Percentiles rank a stretch among this genome's conserved stretches.
Conservation (phyloP, 2,888 invertebrate genomes). For the Masnerella sp. region DNA sequence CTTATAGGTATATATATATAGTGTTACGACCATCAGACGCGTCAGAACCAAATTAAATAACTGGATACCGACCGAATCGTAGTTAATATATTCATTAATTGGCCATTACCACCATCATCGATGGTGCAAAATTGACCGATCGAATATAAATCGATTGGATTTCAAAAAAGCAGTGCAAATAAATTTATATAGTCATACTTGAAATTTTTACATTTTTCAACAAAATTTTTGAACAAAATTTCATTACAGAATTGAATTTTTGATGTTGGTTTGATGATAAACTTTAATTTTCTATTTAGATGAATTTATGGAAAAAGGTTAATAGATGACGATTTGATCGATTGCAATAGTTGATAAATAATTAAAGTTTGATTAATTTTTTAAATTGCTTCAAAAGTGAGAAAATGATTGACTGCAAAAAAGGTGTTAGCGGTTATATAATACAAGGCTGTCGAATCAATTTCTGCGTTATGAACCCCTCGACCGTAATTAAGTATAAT, state of each 20-base stretch:
- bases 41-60: slow-evolving; percentile 52
- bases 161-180: too few relatives aligned
- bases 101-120: slow-evolving; percentile 26
- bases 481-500: slow-evolving; percentile 73
- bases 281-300: too few relatives aligned
- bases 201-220: too few relatives aligned
- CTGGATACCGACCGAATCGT: slow-evolving; percentile 32
- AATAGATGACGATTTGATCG: too few relatives aligned
- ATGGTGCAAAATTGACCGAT: slow-evolving; percentile 41
- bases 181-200: too few relatives aligned
- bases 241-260: too few relatives aligned
- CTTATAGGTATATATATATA: slow-evolving; percentile 5
- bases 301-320: too few relatives aligned
- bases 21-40: slow-evolving; percentile 14
- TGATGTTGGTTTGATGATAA: too few relatives aligned
- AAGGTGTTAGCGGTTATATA: slow-evolving; percentile 63
- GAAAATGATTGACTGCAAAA: slow-evolving; percentile 62
- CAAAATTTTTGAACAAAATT: too few relatives aligned
- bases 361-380: slow-evolving; percentile 43
- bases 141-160: slow-evolving; percentile 26
- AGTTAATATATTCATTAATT: slow-evolving; percentile 53
- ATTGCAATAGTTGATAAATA: too few relatives aligned
- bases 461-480: slow-evolving; percentile 68
- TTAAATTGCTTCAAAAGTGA: slow-evolving; percentile 33
- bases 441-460: slow-evolving; percentile 69